phyloP scores from a whole-genome alignment of 2,113 vertebrate genomes.

The Aphyosemion australe region DNA sequence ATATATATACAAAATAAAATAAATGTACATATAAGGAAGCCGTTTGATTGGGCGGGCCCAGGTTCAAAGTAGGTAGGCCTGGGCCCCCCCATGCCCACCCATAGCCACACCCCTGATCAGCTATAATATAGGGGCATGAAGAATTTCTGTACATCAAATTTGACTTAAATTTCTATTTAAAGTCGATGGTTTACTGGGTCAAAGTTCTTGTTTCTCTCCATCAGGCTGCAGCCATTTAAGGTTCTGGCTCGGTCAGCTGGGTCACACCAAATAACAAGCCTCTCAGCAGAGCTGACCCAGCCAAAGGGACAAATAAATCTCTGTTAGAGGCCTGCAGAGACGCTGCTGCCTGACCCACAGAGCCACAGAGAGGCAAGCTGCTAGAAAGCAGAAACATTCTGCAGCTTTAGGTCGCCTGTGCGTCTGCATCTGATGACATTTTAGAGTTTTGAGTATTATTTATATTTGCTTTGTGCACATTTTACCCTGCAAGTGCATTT shows the following conservation, averaged over 20 bases:
- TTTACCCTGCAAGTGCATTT: neutral
- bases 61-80: too few relatives aligned
- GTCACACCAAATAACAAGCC: slow-evolving; percentile 28
- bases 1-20: too few relatives aligned
- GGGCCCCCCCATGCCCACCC: too few relatives aligned
- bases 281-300: neutral
- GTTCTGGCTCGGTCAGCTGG: slow-evolving; percentile 12
- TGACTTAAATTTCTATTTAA: slow-evolving; percentile 10
- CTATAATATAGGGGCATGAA: too few relatives aligned
- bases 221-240: slow-evolving; percentile 16
- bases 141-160: too few relatives aligned
- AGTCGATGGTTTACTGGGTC: slow-evolving; percentile 42
- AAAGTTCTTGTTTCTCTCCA: slow-evolving; percentile 21
- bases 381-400: slow-evolving; percentile 35
- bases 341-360: slow-evolving; percentile 18
- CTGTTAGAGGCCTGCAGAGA: slow-evolving; percentile 9
- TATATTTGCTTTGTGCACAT: too few relatives aligned
- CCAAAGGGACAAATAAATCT: slow-evolving; percentile 10
- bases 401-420: slow-evolving; percentile 10
- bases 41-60: too few relatives aligned
- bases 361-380: slow-evolving; percentile 23
- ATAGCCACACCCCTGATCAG: too few relatives aligned
- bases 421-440: slow-evolving; percentile 12
- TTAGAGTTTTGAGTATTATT: too few relatives aligned
- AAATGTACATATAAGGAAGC: too few relatives aligned